Evolutionary conservation across 2,888 invertebrate genomes (phyloP).

Genomic region (Plagodis pulveraria): DNA sequence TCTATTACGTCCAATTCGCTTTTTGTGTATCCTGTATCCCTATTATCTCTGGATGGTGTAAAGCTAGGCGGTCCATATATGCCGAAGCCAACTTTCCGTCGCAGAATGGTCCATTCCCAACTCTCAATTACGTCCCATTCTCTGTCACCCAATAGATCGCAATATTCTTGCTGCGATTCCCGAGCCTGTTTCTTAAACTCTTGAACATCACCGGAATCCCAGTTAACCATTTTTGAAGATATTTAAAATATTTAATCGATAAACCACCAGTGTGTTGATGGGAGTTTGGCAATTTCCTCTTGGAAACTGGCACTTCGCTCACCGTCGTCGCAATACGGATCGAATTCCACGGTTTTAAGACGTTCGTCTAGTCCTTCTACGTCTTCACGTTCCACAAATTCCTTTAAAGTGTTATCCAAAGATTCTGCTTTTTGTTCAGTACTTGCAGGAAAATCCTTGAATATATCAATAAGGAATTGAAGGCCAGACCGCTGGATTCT

Average conservation of each 20-base stretch:
- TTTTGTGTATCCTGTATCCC: not conserved
- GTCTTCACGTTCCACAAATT: not conserved
- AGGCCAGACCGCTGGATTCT: not conserved
- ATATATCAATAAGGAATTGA: not conserved
- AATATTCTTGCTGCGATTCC: not conserved
- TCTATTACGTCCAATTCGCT: not conserved
- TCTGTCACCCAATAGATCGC: not conserved
- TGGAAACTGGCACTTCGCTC: not conserved
- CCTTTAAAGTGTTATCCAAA: not conserved
- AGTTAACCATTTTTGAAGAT: not conserved
- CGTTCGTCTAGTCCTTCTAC: not conserved
- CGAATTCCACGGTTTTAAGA: not conserved
- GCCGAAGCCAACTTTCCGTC: not conserved
- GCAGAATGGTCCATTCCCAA: not conserved
- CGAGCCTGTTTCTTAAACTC: not conserved
- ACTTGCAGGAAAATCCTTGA: not conserved
- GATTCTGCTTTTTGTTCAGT: not conserved
- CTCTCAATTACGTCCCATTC: not conserved
- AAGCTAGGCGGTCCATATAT: not conserved
- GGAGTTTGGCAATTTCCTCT: not conserved
- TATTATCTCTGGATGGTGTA: not conserved
- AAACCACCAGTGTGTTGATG: not conserved
- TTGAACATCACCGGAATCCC: not conserved
- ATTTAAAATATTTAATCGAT: not conserved
- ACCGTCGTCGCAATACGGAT: not conserved